These are phyloP conservation scores for Mythimna pallens DNA, from an alignment of 2,888 invertebrate genomes.

Conservation along the genomic window DNA sequence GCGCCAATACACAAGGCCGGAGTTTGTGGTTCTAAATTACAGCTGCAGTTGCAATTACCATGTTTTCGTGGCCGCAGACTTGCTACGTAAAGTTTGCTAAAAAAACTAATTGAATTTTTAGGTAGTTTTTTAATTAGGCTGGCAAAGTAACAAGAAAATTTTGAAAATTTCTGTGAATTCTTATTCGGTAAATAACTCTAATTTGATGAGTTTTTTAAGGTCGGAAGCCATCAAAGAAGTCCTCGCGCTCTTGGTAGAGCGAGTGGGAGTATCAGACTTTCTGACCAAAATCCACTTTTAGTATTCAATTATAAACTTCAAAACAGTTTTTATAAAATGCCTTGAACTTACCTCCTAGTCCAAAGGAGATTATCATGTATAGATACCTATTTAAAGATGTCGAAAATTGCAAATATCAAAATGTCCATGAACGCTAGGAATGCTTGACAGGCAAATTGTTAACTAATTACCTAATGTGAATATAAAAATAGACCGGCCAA, in stretches of 20 bases:
- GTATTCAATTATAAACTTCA: neutral
- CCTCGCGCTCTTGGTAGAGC: too few relatives aligned
- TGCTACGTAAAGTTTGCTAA: conserved; percentile 23
- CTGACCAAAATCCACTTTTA: neutral
- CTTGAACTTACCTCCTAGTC: neutral
- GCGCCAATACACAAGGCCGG: conserved; percentile 42
- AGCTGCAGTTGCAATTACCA: conserved; percentile 42
- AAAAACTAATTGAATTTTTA: conserved; percentile 31
- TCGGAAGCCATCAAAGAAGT: too few relatives aligned
- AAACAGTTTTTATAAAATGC: neutral
- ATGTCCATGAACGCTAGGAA: neutral
- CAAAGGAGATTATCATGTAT: neutral
- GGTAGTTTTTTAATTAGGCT: conserved; percentile 31
- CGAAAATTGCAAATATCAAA: neutral
- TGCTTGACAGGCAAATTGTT: conserved; percentile 6
- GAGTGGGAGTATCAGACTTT: too few relatives aligned
- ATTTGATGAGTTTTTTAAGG: neutral
- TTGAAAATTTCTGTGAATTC: neutral
- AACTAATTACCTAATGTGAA: neutral
- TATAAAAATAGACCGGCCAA: conserved; percentile 2
- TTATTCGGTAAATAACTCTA: neutral
- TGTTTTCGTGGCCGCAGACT: conserved; percentile 36
- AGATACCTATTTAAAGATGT: neutral
- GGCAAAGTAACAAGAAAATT: conserved; percentile 27
- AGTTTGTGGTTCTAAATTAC: conserved; percentile 29